Conservation (phyloP, 2,797 vertebrate species). For the Platyrinchus mystaceus region DNA sequence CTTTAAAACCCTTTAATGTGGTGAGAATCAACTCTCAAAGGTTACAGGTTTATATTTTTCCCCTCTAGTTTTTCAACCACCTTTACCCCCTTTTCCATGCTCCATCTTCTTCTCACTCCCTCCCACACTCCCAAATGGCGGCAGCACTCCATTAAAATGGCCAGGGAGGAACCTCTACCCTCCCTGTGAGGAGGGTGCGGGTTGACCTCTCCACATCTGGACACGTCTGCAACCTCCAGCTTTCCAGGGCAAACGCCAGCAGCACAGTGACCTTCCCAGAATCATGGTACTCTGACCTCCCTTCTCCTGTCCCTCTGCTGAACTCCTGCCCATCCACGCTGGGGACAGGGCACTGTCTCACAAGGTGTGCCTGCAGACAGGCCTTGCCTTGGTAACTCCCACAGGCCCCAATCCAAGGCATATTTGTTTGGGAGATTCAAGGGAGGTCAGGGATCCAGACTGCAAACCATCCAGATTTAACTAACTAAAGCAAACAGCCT, state of each 20-base stretch:
- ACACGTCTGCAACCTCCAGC: neutral
- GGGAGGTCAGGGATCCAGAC: neutral
- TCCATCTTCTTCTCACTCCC: neutral
- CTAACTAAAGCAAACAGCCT: neutral
- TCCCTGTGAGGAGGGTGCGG: neutral
- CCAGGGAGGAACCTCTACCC: neutral
- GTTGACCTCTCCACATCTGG: slow-evolving; percentile 38
- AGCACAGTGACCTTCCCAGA: neutral
- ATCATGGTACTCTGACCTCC: neutral
- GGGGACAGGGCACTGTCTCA: neutral
- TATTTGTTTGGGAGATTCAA: accelerated
- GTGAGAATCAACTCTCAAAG: neutral
- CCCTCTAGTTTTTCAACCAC: neutral
- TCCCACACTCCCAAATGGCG: neutral
- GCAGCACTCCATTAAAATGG: neutral
- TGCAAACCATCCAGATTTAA: neutral
- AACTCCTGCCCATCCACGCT: neutral
- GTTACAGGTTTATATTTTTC: neutral
- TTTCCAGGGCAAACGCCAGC: neutral
- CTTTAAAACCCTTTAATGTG: neutral
- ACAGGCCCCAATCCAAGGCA: neutral
- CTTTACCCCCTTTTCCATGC: neutral
- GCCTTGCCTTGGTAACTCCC: neutral
- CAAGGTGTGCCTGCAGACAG: neutral
- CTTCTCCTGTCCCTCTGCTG: neutral